Evolutionary conservation across 1,140 invertebrate species (phyloP).

Genomic region (Zaprionus gabonicus): DNA sequence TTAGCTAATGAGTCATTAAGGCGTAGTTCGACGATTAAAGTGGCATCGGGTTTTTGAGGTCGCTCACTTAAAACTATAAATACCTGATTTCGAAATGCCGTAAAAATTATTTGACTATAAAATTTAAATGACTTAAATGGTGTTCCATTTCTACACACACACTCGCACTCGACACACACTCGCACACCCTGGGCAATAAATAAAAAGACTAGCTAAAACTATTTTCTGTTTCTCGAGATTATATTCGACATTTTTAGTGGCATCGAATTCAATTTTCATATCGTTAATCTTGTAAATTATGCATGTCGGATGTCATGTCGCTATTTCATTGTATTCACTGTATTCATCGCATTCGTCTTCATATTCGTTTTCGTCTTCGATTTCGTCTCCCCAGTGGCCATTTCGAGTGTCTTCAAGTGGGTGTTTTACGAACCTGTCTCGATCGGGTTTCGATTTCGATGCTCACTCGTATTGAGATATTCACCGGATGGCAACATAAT

Average conservation of each 20-base stretch:
- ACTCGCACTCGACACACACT: slow-evolving; percentile 9
- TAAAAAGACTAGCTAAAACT: slow-evolving; percentile 45
- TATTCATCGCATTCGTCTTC: neutral
- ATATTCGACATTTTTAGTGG: slow-evolving; percentile 76
- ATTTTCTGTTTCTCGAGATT: slow-evolving; percentile 54
- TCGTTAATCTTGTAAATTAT: slow-evolving; percentile 83
- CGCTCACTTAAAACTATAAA: slow-evolving; percentile 48
- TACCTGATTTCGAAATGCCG: slow-evolving; percentile 56
- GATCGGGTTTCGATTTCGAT: slow-evolving; percentile 34
- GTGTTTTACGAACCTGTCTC: slow-evolving; percentile 39
- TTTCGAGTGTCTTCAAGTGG: slow-evolving; percentile 40
- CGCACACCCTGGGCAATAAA: slow-evolving; percentile 50
- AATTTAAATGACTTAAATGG: slow-evolving; percentile 78
- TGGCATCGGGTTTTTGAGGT: neutral
- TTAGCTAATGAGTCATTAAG: slow-evolving; percentile 46
- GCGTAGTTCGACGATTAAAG: slow-evolving; percentile 44
- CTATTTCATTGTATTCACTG: slow-evolving; percentile 37
- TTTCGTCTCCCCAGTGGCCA: slow-evolving; percentile 13
- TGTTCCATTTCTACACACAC: slow-evolving; percentile 63
- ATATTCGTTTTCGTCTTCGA: neutral
- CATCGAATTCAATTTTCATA: slow-evolving; percentile 81
- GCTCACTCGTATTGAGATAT: slow-evolving; percentile 25
- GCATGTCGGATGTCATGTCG: slow-evolving; percentile 72
- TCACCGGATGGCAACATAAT: slow-evolving; percentile 13
- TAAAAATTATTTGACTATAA: slow-evolving; percentile 75